Percentiles rank a stretch among this genome's conserved stretches.
These are phyloP conservation scores for Propithecus deckenii DNA, from an alignment of 2,797 vertebrate genomes.

Conservation along the genomic window DNA sequence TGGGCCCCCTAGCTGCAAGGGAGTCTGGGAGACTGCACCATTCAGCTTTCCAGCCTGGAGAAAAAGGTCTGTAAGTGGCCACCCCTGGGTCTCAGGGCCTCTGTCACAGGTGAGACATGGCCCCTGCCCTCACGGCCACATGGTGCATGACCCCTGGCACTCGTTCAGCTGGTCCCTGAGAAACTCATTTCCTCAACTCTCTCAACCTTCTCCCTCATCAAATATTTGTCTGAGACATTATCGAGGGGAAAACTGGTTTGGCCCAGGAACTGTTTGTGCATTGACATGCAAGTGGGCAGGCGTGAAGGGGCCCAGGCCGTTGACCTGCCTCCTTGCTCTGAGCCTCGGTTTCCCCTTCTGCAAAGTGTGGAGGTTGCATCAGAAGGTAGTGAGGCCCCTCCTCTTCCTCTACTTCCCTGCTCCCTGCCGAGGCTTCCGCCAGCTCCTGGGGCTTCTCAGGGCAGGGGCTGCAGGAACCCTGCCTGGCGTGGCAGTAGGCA, in stretches of 20 bases:
- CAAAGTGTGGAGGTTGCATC: fast-evolving
- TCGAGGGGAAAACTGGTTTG: not conserved
- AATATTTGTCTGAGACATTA: not conserved
- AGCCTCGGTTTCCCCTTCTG: not conserved
- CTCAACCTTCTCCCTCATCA: not conserved
- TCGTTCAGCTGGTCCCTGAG: not conserved
- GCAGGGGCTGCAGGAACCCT: not conserved
- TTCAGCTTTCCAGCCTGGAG: not conserved
- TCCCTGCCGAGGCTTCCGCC: not conserved
- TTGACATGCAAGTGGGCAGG: not conserved
- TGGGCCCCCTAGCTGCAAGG: not conserved
- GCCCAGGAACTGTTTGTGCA: not conserved
- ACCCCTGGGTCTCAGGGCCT: not conserved
- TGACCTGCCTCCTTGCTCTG: fast-evolving
- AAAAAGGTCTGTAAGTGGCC: not conserved
- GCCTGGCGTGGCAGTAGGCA: fast-evolving
- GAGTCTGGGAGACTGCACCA: not conserved
- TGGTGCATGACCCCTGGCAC: fast-evolving
- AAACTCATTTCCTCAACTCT: not conserved
- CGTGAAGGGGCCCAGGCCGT: not conserved
- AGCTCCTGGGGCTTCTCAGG: not conserved
- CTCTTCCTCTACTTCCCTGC: too few species aligned
- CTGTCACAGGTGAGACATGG: too few species aligned
- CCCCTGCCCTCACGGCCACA: not conserved
- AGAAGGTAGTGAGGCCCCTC: too few species aligned